A percentile compares a stretch with the other conserved stretches of the same genome.
Evolutionary conservation across 2,888 invertebrate genomes (phyloP).

Genomic region (Atrina japonica): DNA sequence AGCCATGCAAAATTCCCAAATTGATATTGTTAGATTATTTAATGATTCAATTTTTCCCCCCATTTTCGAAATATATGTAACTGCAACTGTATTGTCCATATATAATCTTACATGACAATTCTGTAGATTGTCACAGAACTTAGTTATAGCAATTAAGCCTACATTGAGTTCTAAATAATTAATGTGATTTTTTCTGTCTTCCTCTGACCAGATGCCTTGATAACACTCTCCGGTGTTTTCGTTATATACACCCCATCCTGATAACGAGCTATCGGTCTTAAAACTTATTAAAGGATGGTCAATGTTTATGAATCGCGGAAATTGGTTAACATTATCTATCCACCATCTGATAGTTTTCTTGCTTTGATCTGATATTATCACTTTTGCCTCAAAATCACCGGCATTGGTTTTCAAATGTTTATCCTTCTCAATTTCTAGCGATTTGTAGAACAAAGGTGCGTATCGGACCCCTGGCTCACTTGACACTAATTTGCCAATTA

Average conservation of each 20-base stretch:
- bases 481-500: constrained; percentile 49
- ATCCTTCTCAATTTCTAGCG: constrained; percentile 45
- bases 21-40: constrained; percentile 16
- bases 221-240: background rate
- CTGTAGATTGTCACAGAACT: background rate
- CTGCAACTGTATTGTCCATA: constrained; percentile 26
- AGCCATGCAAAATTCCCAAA: constrained; percentile 39
- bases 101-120: constrained; percentile 14
- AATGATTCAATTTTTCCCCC: constrained; percentile 7
- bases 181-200: constrained; percentile 19
- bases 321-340: background rate
- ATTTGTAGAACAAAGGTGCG: constrained; percentile 44
- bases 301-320: constrained; percentile 4
- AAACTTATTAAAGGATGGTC: constrained; percentile 2
- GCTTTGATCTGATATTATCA: constrained; percentile 23
- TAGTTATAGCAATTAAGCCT: constrained; percentile 11
- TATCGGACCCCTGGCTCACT: constrained; percentile 45
- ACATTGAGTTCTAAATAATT: constrained; percentile 30
- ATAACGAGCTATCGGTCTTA: constrained; percentile 14
- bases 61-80: constrained; percentile 17
- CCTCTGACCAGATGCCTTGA: background rate
- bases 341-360: constrained; percentile 8
- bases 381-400: constrained; percentile 43
- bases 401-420: constrained; percentile 17
- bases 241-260: background rate